A percentile compares a stretch with the other conserved stretches of the same genome.
These are phyloP conservation scores for Meda fulgida DNA, from an alignment of 2,797 vertebrate species.

Conservation along the genomic window DNA sequence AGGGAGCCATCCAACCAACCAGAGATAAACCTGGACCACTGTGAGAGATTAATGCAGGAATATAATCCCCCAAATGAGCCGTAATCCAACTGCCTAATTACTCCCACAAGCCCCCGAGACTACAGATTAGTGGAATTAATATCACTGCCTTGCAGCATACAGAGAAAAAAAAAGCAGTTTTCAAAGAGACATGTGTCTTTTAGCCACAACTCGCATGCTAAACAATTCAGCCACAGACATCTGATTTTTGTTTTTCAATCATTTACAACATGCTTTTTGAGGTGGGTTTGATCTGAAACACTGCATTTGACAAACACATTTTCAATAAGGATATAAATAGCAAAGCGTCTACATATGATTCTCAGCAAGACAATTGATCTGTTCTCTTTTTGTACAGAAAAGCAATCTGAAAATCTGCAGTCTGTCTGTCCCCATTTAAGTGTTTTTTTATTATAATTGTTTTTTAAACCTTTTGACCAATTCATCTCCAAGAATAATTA, in stretches of 20 bases:
- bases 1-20: constrained; percentile 19
- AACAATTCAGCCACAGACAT: neutral
- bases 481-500: neutral
- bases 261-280: constrained; percentile 18
- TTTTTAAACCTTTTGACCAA: neutral
- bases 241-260: neutral
- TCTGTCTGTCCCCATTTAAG: neutral
- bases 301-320: neutral
- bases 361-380: neutral
- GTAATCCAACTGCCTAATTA: constrained; percentile 68
- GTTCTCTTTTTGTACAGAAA: neutral
- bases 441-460: too few species aligned
- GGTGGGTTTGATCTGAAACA: constrained; percentile 3
- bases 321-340: neutral
- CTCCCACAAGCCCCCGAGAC: constrained; percentile 61
- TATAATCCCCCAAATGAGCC: constrained; percentile 58
- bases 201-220: neutral
- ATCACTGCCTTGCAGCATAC: constrained; percentile 44
- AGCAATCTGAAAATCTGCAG: neutral
- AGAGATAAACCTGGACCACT: constrained; percentile 38
- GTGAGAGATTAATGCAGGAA: constrained; percentile 44
- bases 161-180: neutral
- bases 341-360: neutral
- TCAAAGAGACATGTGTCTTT: constrained; percentile 11
- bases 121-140: constrained; percentile 69